phyloP scores from a whole-genome alignment of 2,113 vertebrate species.

The Pachycephala philippinensis region DNA sequence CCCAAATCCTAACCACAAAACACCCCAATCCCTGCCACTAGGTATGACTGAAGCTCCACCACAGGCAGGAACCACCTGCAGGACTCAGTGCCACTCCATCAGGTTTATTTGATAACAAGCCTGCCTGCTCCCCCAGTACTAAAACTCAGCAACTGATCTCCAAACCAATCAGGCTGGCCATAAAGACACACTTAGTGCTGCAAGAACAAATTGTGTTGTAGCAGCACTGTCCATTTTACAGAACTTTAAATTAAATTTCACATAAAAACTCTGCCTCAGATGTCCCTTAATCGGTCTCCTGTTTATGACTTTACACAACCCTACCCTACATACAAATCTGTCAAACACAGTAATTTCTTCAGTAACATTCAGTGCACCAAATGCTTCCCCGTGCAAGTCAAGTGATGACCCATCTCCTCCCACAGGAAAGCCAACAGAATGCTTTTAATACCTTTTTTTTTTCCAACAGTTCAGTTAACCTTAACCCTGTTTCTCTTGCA shows the following conservation, averaged over 20 bases:
- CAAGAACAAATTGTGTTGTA: neutral
- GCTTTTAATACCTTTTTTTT: neutral
- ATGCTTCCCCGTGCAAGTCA: neutral
- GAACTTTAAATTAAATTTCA: constrained; percentile 40
- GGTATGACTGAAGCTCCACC: neutral
- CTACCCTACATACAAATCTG: neutral
- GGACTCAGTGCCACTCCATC: neutral
- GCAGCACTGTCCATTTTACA: neutral
- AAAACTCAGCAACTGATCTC: neutral
- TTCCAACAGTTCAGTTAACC: neutral
- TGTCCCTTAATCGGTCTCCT: neutral
- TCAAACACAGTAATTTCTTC: neutral
- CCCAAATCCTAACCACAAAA: neutral
- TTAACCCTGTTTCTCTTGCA: neutral
- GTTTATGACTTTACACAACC: neutral
- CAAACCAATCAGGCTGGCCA: neutral
- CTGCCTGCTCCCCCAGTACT: neutral
- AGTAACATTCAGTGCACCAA: neutral
- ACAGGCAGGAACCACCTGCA: neutral
- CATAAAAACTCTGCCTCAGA: neutral
- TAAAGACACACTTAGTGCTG: neutral
- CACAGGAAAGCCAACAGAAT: neutral
- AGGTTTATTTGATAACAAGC: neutral
- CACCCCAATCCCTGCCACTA: accelerated
- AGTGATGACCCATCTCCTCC: neutral